Evolutionary conservation across 2,888 invertebrate genomes (phyloP).

Genomic region (Idaea dimidiata): DNA sequence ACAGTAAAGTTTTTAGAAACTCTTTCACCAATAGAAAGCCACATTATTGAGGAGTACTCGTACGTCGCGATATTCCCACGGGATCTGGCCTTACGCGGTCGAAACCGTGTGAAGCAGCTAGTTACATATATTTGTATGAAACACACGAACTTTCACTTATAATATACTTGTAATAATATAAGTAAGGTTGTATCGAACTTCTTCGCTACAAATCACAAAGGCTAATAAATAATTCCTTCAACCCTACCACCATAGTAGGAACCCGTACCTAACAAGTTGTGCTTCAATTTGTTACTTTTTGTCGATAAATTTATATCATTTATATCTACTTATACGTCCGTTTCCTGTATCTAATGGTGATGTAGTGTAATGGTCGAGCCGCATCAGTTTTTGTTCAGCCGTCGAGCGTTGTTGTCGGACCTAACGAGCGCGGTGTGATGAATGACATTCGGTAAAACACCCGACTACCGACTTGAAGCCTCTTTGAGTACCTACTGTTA

Average conservation of each 20-base stretch:
- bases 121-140: too few relatives aligned
- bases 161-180: too few relatives aligned
- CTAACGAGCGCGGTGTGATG: conserved; percentile 29
- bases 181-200: not conserved
- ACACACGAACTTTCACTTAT: too few relatives aligned
- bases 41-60: too few relatives aligned
- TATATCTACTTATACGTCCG: conserved; percentile 9
- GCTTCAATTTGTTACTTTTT: not conserved
- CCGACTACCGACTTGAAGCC: not conserved
- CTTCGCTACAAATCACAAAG: not conserved
- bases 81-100: too few relatives aligned
- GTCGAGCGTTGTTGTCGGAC: not conserved
- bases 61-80: too few relatives aligned
- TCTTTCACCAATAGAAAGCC: too few relatives aligned
- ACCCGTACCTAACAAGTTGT: not conserved
- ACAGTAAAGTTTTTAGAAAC: too few relatives aligned
- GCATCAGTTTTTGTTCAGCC: conserved; percentile 23
- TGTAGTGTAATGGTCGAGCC: conserved; percentile 18
- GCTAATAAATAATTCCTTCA: not conserved
- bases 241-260: not conserved
- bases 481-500: not conserved
- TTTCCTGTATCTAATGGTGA: conserved; percentile 31
- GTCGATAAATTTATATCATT: conserved; percentile 12
- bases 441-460: conserved; percentile 13
- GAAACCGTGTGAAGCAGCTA: too few relatives aligned